Conservation (phyloP, 2,888 invertebrate genomes). For the Esperia sulphurella region DNA sequence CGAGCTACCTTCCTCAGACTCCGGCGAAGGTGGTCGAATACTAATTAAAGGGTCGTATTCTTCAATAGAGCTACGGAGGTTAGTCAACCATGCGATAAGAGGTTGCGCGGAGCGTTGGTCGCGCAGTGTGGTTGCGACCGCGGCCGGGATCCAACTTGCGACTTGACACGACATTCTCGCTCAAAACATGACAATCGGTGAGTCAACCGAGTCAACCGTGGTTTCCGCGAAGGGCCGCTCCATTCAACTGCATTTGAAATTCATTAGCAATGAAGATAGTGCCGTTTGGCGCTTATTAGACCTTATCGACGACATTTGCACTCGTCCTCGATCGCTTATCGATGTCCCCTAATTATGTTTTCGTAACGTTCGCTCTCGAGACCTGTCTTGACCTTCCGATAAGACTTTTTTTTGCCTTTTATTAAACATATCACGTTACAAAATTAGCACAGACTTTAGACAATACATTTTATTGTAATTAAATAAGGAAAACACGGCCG, state of each 20-base stretch:
- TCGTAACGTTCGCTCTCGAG: constrained; percentile 31
- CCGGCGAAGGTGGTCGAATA: constrained; percentile 39
- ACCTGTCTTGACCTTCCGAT: constrained; percentile 53
- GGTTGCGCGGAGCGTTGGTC: constrained; percentile 53
- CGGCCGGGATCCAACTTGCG: constrained; percentile 75
- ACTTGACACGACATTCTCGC: constrained; percentile 59
- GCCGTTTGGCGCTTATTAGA: neutral
- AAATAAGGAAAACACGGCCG: neutral
- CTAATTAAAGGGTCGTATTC: constrained; percentile 66
- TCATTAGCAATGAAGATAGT: neutral
- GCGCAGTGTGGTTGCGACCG: constrained; percentile 66
- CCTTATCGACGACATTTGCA: constrained; percentile 66
- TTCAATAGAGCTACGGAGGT: constrained; percentile 56
- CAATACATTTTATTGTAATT: neutral
- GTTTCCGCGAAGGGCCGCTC: constrained; percentile 63
- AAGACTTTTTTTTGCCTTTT: constrained; percentile 16
- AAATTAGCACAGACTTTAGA: neutral
- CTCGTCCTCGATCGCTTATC: constrained; percentile 68
- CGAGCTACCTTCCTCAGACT: constrained; percentile 25
- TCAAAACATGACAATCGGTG: constrained; percentile 69
- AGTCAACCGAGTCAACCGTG: constrained; percentile 46
- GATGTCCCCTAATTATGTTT: constrained; percentile 45
- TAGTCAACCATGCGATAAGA: constrained; percentile 64
- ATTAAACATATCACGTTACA: neutral
- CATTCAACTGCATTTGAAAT: neutral